Evolutionary conservation across 2,797 vertebrate species (phyloP).

Genomic region (Chloroceryle inda): DNA sequence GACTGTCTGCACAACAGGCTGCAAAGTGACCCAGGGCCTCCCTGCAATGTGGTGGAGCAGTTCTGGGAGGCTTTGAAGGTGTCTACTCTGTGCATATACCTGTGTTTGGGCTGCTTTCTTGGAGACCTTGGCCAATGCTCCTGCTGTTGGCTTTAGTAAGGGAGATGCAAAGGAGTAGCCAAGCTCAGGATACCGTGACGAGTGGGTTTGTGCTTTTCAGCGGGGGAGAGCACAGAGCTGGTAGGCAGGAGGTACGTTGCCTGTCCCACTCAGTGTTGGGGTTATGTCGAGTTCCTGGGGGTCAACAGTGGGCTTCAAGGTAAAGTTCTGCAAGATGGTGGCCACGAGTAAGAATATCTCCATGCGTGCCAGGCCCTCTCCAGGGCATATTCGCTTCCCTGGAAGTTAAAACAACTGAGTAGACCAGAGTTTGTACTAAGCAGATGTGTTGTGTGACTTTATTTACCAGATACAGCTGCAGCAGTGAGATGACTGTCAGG

Average conservation of each 20-base stretch:
- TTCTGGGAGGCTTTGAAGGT: neutral
- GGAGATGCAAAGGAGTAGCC: neutral
- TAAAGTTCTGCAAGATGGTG: constrained; percentile 76
- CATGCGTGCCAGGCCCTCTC: constrained; percentile 76
- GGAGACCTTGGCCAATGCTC: neutral
- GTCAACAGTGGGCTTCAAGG: constrained; percentile 59
- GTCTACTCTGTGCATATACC: neutral
- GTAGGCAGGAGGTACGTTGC: neutral
- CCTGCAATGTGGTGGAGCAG: rapidly evolving
- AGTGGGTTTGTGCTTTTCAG: neutral
- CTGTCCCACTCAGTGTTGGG: neutral
- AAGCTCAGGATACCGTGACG: neutral
- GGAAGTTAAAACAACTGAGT: neutral
- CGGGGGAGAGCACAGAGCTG: constrained; percentile 24
- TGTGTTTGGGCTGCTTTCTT: neutral
- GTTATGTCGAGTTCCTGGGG: constrained; percentile 1
- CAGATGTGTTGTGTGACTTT: neutral
- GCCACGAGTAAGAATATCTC: constrained; percentile 62
- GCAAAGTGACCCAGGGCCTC: neutral
- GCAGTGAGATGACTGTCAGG: neutral
- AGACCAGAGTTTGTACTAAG: neutral
- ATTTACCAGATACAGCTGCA: neutral
- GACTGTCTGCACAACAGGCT: neutral
- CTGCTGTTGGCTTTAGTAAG: neutral
- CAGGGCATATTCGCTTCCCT: constrained; percentile 76